Base-by-base conservation (phyloP, 2,797 vertebrate species). In the Megaceryle alcyon region DNA sequence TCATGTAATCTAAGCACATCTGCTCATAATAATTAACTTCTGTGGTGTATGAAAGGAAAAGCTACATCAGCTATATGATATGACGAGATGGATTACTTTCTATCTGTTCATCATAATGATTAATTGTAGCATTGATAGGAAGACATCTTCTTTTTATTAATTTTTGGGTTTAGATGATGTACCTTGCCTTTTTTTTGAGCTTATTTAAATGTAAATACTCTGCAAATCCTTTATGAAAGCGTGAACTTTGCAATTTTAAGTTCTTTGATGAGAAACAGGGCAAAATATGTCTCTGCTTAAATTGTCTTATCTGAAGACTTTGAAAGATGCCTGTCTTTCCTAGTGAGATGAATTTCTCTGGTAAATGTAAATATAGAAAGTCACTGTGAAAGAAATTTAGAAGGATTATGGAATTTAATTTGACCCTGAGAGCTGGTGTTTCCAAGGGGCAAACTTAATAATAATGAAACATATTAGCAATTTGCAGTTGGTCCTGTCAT, bases 11-110 rank as follows among this genome's bases (percentile, higher is more conserved):
- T 95, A 88, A 97, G 92, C 96, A 97, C 96, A 97, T 98, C 97
- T 98, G 96, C 96, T 97, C 86, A 70, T 97, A 96, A 95, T 97
- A 97, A 98, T 98, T 97, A 98, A 97, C 96, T 97, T 95, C 81
- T 95, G 91, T 86, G 90, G 89, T 76, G 61, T 94, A 64, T 92
- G 96, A 96, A 96, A 96, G 96, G 97, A 96, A 97, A 96, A 97
- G 94, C 88, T 86, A 88, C 83, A 95, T 98, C 96, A 97, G 95
- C 97, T 97, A 44, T 95, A 33, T 57, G 86, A 81, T 94, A 70
- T 44, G 88, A 90, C 5, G 82, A 96, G 96, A 97, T 86, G 39
- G 90, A 95, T 89, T 92, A 82, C 93, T 97, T 97, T 97, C 92
- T 97, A 91, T 96, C 86, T 96, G 89, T 96, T 98, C 97, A 94